These are phyloP conservation scores for Epinephelus coioides DNA, from an alignment of 2,797 vertebrate species.

Conservation along the genomic window DNA sequence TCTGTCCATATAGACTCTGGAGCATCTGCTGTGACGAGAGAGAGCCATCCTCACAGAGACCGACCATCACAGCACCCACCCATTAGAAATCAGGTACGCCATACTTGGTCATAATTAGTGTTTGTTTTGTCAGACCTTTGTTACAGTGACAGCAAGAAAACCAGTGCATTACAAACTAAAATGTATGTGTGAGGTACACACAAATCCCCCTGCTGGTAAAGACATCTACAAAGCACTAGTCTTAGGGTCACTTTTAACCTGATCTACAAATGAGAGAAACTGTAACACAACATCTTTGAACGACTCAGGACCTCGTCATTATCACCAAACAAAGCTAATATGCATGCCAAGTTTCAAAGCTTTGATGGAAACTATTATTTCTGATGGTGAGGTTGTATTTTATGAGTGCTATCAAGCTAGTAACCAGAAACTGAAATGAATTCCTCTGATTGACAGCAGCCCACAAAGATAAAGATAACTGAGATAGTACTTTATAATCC, in stretches of 20 bases:
- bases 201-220: neutral
- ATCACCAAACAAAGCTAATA: constrained; percentile 7
- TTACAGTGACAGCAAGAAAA: neutral
- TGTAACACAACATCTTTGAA: neutral
- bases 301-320: neutral
- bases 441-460: constrained; percentile 3
- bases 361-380: neutral
- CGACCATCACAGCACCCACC: constrained; percentile 93
- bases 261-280: neutral
- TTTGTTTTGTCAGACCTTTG: neutral
- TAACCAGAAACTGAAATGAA: neutral
- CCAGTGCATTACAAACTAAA: neutral
- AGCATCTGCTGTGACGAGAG: constrained; percentile 93
- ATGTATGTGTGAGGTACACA: neutral
- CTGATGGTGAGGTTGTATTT: neutral
- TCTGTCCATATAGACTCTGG: constrained; percentile 96
- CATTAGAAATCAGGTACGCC: constrained; percentile 94
- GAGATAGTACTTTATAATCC: neutral
- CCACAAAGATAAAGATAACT: neutral
- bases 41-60: constrained; percentile 94
- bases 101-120: neutral
- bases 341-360: neutral
- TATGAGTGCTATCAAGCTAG: too few relatives aligned
- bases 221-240: neutral
- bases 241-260: neutral